Evolutionary conservation across 2,797 vertebrate species (phyloP), one percentile per base, ranked within the genome.

Genomic region (Intellagama lesueurii): DNA sequence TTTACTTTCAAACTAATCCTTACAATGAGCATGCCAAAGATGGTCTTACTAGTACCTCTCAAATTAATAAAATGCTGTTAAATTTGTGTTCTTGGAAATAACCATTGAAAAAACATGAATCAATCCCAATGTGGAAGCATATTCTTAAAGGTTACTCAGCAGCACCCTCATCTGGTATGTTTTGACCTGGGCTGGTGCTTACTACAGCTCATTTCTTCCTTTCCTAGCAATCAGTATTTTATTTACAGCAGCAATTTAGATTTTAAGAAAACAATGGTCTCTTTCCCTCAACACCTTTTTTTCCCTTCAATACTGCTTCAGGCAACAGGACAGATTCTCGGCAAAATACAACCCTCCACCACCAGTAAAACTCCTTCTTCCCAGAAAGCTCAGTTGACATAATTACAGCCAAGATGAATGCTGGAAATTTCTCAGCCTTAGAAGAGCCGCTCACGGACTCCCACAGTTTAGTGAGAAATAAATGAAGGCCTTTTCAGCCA

Each of bases 1-100:
- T 82, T 89, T 68, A 94, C 87, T 81, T 52, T 80, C 75, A 72
- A 8, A 84, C 90, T 95, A 93, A 95, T 91, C 93, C 28, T 89
- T 95, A 89, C 82, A 92, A 87, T 89, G 91, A 94, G 14, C 75
- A 68, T 32, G 86, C 90, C 11, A 83, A 86, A 75, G 81, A 95
- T 79, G 79, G 1, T 52, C 66, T 88, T 86, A 88, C 88, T 93
- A 91, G 91, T 92, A 94, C 83, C 90, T 94, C 93, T 92, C 87
- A 47, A 92, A 94, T 91, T 77, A 92, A 76, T 88, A 66, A 77
- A 56, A 86, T 76, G 83, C 75, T 70, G 40, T 84, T 85, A 90
- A 94, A 92, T 93, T 35, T 40, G 16, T 22, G 16, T 35, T 4
- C 9, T 6, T 19, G 3, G 85, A 89, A 69, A 6, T 32, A 14